Base-by-base conservation (phyloP, 2,888 invertebrate species). In the Drosophila kuntzei region DNA sequence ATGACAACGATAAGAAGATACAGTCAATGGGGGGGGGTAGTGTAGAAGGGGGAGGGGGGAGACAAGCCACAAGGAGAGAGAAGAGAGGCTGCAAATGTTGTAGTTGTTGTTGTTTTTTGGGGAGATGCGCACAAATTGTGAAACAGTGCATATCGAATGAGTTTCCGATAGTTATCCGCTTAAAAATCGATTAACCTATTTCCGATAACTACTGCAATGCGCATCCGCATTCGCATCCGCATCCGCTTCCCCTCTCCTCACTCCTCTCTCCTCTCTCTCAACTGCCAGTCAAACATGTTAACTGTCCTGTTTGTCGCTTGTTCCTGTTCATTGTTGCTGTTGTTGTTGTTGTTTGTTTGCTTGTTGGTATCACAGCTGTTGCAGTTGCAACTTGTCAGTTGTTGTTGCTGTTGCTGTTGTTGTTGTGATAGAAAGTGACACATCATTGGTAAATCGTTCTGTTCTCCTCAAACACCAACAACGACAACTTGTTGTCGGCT, bases 151-250 rank as follows among this genome's bases (percentile, higher is more conserved):
- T 90, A 87, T 86, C 86, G 87, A 80, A 90, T 85, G 87, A 79
- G 88, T 82, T 90, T 90, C 86, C 89, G 85, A 89, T 87, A 87
- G 90, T 82, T 72, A 86, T 90, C 85, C 88, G 86, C 87, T 90
- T 90, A 87, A 90, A 90, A 90, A 89, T 90, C 90, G 90, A 90
- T 90, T 90, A 90, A 90, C 90, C 90, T 81, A 90, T 90, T 90
- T 90, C 89, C 90, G 90, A 90, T 90, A 89, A 87, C 89, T 80
- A 87, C 90, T 88, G 90, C 90, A 90, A 85, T 90, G 90, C 90
- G 90, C 90, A 88, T 83, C 80, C 80, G 70, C 63, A 88, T 83
- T 79, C 80, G 70, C 63, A 63, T 72, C 66, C 55, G 51, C 51
- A 58, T 61, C 36, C 71, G 25, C 14, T 18, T 36, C 22, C 39